These are phyloP conservation scores for Gonocerus acuteangulatus DNA, from an alignment of 2,888 invertebrate species.

Conservation along the genomic window DNA sequence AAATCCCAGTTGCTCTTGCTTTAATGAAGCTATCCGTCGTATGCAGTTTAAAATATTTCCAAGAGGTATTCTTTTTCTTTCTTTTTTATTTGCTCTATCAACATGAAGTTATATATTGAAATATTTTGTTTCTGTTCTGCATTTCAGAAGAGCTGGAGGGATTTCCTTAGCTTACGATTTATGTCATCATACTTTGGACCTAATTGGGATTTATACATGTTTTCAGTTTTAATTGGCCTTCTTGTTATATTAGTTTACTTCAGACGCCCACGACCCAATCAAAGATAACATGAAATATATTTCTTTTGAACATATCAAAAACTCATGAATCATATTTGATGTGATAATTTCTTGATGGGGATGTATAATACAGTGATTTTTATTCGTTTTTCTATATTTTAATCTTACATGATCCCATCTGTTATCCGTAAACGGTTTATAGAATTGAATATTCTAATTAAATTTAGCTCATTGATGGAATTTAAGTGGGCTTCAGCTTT, in stretches of 20 bases:
- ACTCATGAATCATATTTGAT: too few relatives aligned
- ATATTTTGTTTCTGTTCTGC: constrained; percentile 26
- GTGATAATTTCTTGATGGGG: too few relatives aligned
- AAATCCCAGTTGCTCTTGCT: constrained; percentile 87
- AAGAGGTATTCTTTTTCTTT: constrained; percentile 51
- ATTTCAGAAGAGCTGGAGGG: constrained; percentile 51
- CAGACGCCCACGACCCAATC: constrained; percentile 50
- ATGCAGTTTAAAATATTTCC: constrained; percentile 63
- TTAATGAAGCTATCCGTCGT: constrained; percentile 72
- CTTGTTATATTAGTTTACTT: constrained; percentile 75
- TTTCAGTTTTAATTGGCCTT: constrained; percentile 71
- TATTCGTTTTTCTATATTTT: too few relatives aligned
- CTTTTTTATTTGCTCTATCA: neutral
- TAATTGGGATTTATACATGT: constrained; percentile 92
- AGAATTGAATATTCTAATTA: too few relatives aligned
- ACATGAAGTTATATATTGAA: neutral
- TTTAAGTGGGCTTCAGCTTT: too few relatives aligned
- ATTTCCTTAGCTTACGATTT: constrained; percentile 50
- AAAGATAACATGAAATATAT: constrained; percentile 24
- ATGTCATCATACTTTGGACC: constrained; percentile 66
- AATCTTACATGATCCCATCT: too few relatives aligned
- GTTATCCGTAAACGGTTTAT: too few relatives aligned
- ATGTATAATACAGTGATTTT: too few relatives aligned
- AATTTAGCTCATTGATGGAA: too few relatives aligned
- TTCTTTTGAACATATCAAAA: neutral